phyloP scores from a whole-genome alignment of 2,113 vertebrate species.

The Jaculus jaculus region DNA sequence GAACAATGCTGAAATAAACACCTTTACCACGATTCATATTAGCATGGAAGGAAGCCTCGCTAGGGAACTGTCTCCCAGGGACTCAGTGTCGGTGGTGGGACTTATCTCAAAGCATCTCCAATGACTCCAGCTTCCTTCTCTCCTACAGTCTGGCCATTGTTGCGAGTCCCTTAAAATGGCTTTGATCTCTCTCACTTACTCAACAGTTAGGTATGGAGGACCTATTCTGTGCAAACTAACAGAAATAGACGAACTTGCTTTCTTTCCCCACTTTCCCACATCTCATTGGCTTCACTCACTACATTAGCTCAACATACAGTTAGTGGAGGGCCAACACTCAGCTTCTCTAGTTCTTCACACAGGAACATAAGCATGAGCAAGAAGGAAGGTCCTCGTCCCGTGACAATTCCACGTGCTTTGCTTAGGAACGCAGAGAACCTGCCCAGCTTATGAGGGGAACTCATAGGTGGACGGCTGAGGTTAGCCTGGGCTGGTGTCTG shows the following conservation, averaged over 20 bases:
- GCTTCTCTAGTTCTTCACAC: neutral
- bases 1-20: neutral
- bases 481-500: neutral
- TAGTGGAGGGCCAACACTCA: neutral
- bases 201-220: neutral
- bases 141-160: neutral
- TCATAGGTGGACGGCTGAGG: accelerated
- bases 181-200: neutral
- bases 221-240: neutral
- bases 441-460: accelerated
- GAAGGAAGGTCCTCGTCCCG: accelerated
- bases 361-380: neutral
- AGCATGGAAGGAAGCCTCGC: neutral
- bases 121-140: neutral
- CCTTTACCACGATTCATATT: too few species aligned
- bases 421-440: accelerated
- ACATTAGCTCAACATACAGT: neutral
- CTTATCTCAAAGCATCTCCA: neutral
- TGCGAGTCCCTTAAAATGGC: too few species aligned
- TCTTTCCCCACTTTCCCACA: neutral
- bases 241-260: neutral
- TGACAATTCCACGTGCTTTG: accelerated
- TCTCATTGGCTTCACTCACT: neutral
- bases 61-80: neutral
- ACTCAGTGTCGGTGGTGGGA: accelerated